Conservation (phyloP, 2,888 invertebrate genomes). For the Chouioia cunea region DNA sequence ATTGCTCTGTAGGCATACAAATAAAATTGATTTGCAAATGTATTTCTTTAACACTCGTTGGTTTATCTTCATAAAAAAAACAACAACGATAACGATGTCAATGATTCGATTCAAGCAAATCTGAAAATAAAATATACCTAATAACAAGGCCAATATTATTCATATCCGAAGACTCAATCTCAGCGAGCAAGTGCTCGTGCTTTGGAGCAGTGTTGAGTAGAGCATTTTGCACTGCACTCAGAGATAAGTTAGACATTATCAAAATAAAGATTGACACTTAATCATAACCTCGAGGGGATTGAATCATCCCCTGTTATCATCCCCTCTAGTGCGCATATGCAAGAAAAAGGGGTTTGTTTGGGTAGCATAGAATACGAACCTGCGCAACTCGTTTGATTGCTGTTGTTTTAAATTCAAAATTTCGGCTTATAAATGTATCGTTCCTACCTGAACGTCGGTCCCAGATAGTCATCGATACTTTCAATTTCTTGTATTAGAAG, state of each 20-base stretch:
- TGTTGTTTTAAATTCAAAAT: conserved; percentile 34
- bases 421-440: neutral
- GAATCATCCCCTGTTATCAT: conserved; percentile 42
- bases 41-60: neutral
- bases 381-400: conserved; percentile 50
- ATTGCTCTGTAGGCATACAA: conserved; percentile 76
- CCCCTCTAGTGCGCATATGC: conserved; percentile 62
- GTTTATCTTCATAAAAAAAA: neutral
- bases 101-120: neutral
- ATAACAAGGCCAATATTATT: conserved; percentile 68
- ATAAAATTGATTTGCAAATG: conserved; percentile 23
- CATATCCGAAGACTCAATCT: conserved; percentile 69
- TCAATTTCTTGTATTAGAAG: conserved; percentile 84
- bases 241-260: conserved; percentile 56
- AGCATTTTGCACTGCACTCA: conserved; percentile 56
- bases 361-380: conserved; percentile 46
- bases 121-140: conserved; percentile 58
- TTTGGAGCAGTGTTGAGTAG: conserved; percentile 61
- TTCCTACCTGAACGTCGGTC: conserved; percentile 85
- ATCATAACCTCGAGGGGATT: neutral
- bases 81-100: neutral
- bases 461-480: conserved; percentile 92
- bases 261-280: conserved; percentile 19
- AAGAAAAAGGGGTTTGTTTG: conserved; percentile 48
- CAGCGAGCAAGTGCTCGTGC: conserved; percentile 68